Conservation (phyloP, 2,797 vertebrate genomes). For the Benthosema pterotum region DNA sequence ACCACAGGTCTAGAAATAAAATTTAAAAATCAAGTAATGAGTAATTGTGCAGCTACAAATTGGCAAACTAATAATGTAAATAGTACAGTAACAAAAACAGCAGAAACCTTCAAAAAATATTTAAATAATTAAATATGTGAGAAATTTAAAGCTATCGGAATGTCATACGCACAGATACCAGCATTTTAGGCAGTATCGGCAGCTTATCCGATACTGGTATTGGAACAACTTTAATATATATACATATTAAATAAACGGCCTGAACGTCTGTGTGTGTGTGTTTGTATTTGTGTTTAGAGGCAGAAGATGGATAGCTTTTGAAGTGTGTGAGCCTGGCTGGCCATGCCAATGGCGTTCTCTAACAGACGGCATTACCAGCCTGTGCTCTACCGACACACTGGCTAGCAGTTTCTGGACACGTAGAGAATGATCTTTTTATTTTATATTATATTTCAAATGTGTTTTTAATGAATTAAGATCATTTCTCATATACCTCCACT, state of each 20-base stretch:
- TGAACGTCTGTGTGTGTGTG: slow-evolving; percentile 18
- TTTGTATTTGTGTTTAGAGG: slow-evolving; percentile 25
- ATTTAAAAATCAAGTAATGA: no score
- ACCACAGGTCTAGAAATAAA: no score
- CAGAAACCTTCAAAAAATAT: no score
- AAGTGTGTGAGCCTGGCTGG: slow-evolving; percentile 46
- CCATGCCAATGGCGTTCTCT: slow-evolving; percentile 61
- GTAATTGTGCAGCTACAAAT: no score
- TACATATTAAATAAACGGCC: slow-evolving; percentile 4
- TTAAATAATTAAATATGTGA: no score
- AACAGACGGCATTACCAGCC: slow-evolving; percentile 59
- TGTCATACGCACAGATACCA: no score
- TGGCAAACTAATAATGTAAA: no score
- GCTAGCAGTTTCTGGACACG: slow-evolving; percentile 25
- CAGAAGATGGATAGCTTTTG: slow-evolving; percentile 36
- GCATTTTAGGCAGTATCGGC: no score
- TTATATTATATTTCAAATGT: slow-evolving; percentile 9
- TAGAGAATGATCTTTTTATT: slow-evolving; percentile 40
- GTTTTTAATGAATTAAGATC: slow-evolving; percentile 36
- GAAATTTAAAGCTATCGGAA: no score
- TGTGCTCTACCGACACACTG: slow-evolving; percentile 31
- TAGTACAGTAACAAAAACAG: no score
- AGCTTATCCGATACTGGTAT: no score
- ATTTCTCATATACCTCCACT: slow-evolving; percentile 49
- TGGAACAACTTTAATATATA: no score